Evolutionary conservation across 2,888 invertebrate species (phyloP).

Genomic region (Andrena marginata): DNA sequence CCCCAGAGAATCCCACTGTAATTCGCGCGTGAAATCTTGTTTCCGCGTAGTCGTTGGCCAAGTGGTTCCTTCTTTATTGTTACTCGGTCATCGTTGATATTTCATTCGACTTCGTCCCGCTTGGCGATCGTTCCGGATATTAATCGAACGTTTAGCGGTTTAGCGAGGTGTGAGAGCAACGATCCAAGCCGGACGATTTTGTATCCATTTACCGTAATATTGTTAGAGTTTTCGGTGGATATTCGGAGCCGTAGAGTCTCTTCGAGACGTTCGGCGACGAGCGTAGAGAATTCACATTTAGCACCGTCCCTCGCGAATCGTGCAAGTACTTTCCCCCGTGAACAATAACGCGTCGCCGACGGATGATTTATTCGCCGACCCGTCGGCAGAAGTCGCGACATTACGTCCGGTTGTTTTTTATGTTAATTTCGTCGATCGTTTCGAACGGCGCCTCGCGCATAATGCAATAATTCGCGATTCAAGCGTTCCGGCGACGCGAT

Average conservation of each 20-base stretch:
- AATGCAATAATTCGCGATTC: constrained; percentile 25
- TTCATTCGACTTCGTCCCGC: constrained; percentile 18
- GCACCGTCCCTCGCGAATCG: constrained; percentile 58
- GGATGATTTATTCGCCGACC: too few relatives aligned
- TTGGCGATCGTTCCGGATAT: constrained; percentile 17
- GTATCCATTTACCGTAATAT: constrained; percentile 24
- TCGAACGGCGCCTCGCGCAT: constrained; percentile 29
- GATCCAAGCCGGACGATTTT: constrained; percentile 13
- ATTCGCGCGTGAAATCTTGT: constrained; percentile 26
- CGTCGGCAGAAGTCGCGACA: background rate
- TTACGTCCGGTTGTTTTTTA: constrained; percentile 17
- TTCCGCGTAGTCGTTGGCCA: constrained; percentile 37
- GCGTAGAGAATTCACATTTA: constrained; percentile 51
- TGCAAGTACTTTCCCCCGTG: constrained; percentile 45
- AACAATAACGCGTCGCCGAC: background rate
- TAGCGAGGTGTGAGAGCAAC: too few relatives aligned
- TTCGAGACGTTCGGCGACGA: constrained; percentile 4
- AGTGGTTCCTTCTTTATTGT: constrained; percentile 37
- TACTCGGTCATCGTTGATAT: constrained; percentile 31
- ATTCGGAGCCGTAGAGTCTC: constrained; percentile 29
- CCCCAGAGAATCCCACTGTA: background rate
- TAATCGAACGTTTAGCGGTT: constrained; percentile 11
- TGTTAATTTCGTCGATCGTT: constrained; percentile 12
- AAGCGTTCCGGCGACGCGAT: constrained; percentile 8
- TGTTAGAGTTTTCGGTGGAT: constrained; percentile 28